These are phyloP conservation scores for Drosophila hamatofila DNA, from an alignment of 2,888 invertebrate genomes.

Conservation along the genomic window DNA sequence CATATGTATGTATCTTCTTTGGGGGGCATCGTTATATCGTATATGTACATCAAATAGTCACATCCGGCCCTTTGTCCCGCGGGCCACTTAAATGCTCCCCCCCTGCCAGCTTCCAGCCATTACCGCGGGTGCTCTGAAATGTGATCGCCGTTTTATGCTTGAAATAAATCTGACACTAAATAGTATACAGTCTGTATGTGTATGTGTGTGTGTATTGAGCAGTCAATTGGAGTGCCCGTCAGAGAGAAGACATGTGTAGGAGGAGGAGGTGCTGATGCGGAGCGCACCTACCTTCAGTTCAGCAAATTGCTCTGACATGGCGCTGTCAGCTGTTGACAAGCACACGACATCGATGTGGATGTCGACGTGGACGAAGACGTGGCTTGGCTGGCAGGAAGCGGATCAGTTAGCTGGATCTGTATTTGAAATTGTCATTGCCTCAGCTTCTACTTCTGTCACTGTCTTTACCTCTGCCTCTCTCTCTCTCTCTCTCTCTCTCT, in stretches of 20 bases:
- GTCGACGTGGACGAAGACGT: slow-evolving; percentile 10
- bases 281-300: slow-evolving; percentile 42
- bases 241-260: slow-evolving; percentile 61
- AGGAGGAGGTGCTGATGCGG: slow-evolving; percentile 40
- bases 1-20: neutral
- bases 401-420: slow-evolving; percentile 50
- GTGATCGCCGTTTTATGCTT: slow-evolving; percentile 83
- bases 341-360: slow-evolving; percentile 55
- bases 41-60: slow-evolving; percentile 25
- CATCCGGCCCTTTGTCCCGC: slow-evolving; percentile 67
- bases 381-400: slow-evolving; percentile 59
- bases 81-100: slow-evolving; percentile 68
- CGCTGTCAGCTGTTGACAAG: slow-evolving; percentile 84
- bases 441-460: neutral
- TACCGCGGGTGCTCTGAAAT: slow-evolving; percentile 73
- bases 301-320: slow-evolving; percentile 83
- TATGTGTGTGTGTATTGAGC: slow-evolving; percentile 45
- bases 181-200: slow-evolving; percentile 53
- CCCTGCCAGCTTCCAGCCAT: slow-evolving; percentile 1
- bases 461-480: neutral
- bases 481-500: neutral
- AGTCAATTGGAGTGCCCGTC: slow-evolving; percentile 70
- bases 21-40: neutral
- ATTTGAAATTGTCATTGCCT: slow-evolving; percentile 3
- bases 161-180: slow-evolving; percentile 77